A percentile compares a stretch with the other conserved stretches of the same genome.
phyloP scores from a whole-genome alignment of 2,888 invertebrate genomes.

The Drosophila helvetica region DNA sequence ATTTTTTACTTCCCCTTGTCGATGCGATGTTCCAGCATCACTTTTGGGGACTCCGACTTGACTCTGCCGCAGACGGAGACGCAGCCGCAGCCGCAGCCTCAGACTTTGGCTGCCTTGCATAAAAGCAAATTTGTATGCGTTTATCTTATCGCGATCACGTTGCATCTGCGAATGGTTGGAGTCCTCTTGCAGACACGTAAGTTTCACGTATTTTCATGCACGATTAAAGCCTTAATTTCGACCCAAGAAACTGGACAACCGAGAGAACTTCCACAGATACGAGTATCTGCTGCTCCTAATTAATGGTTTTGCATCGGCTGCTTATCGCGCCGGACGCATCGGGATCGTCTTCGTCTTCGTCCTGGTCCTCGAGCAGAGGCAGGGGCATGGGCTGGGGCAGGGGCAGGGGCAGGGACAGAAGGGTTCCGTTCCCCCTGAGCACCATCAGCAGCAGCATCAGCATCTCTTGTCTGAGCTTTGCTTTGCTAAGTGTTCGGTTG shows the following conservation, averaged over 20 bases:
- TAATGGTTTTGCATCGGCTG: constrained; percentile 77
- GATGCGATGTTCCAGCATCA: not conserved
- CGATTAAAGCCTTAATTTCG: constrained; percentile 78
- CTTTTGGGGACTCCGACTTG: not conserved
- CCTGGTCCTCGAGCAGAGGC: constrained; percentile 25
- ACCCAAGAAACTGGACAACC: constrained; percentile 50
- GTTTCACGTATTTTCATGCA: constrained; percentile 79
- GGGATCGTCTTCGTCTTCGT: constrained; percentile 53
- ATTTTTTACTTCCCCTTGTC: constrained; percentile 42
- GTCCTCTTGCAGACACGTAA: constrained; percentile 57
- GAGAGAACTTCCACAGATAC: constrained; percentile 36
- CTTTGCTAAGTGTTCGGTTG: constrained; percentile 71
- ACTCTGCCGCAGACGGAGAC: constrained; percentile 2
- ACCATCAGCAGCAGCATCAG: constrained; percentile 28
- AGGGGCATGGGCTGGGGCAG: not conserved
- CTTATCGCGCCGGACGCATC: constrained; percentile 78
- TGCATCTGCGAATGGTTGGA: constrained; percentile 57
- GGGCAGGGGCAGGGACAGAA: constrained; percentile 4
- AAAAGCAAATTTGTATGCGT: constrained; percentile 77
- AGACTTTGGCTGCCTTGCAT: constrained; percentile 38
- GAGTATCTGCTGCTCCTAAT: constrained; percentile 77
- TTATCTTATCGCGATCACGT: constrained; percentile 78
- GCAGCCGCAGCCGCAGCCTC: not conserved
- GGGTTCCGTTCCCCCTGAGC: constrained; percentile 12
- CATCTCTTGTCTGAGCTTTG: constrained; percentile 57